Evolutionary conservation across 2,888 invertebrate genomes (phyloP), one percentile per base, ranked within the genome.

Genomic region (Synanthedon formicaeformis): DNA sequence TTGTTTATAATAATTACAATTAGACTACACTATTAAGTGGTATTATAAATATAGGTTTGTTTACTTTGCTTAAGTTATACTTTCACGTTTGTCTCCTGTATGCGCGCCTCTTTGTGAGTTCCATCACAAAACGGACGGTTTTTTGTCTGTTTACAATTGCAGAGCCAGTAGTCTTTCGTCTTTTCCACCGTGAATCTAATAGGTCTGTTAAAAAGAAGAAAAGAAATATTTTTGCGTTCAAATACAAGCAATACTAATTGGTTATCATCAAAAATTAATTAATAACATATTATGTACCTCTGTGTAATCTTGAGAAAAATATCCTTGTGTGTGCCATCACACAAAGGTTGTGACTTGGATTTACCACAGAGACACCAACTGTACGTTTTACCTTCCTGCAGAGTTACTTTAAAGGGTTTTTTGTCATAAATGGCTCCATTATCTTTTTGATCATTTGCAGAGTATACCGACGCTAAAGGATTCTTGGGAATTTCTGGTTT

Each of bases 101-200:
- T 90, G 48, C 92, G 90, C 56, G 90, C 89, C 52, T 88, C 87
- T 71, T 94, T 94, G 78, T 99, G 99, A 10, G 96, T 92, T 10
- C 98, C 98, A 86, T 99, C 99, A 83, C 99, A 99, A 77, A 98
- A 98, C 1, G 99, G 99, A 59, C 96, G 89, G 62, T 95, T 94
- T 51, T 90, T 90, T 0, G 98, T 97, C 72, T 98, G 98, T 79
- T 99, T 99, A 75, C 99, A 99, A 74, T 96, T 96, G 75, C 99
- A 99, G n/a, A 99, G 84, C 95, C 96, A 97, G 74, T 97, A 98
- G 14, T 96, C 95, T 65, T 95, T 96, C 0, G 93, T 93, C 82
- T 97, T 93, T 51, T 92, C 91, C 1, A 98, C 97, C 60, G 89
- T 88, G 71, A 98, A 98, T 56, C 89, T 84, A 4, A 98, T 84